Evolutionary conservation across 2,797 vertebrate genomes (phyloP), one percentile per base, ranked within the genome.

Genomic region (Luscinia megarhynchos): DNA sequence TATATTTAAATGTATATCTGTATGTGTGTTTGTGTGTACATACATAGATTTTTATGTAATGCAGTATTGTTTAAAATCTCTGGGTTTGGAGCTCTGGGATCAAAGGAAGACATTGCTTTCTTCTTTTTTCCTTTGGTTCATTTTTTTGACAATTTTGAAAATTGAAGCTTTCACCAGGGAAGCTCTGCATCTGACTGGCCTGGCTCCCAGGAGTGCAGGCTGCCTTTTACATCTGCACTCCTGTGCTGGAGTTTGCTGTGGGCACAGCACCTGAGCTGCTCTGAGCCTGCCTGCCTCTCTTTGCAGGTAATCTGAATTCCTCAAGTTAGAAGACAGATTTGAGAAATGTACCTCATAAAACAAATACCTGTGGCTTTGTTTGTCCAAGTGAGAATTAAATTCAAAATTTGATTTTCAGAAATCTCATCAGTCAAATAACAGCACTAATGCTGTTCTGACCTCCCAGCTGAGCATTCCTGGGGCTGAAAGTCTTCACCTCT

Each of bases 301-400:
- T 80, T 51, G 59, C 48, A 57, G 40, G 40, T 76, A 51, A 59
- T 55, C 58, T 32, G 18, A 70, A 92, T n/a, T 83, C 62, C 59
- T 84, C 48, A 6, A 46, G 45, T 62, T 63, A 67, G n/a, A 79
- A 89, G 57, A 55, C 36, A 77, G 50, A 76, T 70, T 43, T 90
- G 83, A 95, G 81, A 90, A 94, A 90, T 40, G n/a, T 48, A 9
- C 61, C 53, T 91, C 79, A 72, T 78, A 89, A 93, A 91, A 64
- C 46, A 86, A 84, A 79, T 79, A 89, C 30, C 61, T 6, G 20
- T 91, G 76, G 62, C 34, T 94, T 91, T 81, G 72, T 92, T 86
- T 70, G 53, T 76, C 76, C 51, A 67, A 87, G 38, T 63, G 57
- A 50, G 84, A 84, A 80, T 85, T 80, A 51, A 84, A 73, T 76